A percentile compares a stretch with the other conserved stretches of the same genome.
These are phyloP conservation scores for Xiphorhynchus erythropygius DNA, from an alignment of 2,797 vertebrate species.

Conservation along the genomic window DNA sequence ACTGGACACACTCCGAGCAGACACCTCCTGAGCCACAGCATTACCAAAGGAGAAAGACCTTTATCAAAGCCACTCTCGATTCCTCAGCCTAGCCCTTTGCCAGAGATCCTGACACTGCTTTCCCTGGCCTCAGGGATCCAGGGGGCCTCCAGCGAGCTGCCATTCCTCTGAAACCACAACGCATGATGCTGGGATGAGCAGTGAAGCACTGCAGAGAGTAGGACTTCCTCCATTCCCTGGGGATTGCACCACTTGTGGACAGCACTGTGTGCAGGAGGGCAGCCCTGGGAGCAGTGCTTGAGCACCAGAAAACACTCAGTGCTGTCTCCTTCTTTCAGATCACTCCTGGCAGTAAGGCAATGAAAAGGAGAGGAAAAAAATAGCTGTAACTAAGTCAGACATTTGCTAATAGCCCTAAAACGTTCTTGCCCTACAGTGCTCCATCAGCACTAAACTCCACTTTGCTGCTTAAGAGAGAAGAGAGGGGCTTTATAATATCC, in stretches of 20 bases:
- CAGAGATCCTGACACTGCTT: not conserved
- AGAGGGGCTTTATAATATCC: not conserved
- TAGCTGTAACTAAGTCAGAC: not conserved
- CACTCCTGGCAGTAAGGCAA: not conserved
- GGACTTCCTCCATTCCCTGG: not conserved
- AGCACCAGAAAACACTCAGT: not conserved
- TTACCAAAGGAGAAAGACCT: not conserved
- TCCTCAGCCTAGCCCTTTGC: not conserved
- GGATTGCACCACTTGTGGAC: fast-evolving
- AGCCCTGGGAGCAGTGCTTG: not conserved
- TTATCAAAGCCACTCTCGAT: fast-evolving
- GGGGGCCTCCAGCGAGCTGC: fast-evolving
- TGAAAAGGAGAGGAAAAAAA: not conserved
- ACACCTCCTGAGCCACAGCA: fast-evolving
- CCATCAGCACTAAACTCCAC: not conserved
- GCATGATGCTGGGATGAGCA: fast-evolving
- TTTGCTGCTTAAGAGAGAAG: not conserved
- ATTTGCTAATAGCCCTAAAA: not conserved
- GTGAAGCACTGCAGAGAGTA: fast-evolving
- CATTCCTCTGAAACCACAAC: not conserved
- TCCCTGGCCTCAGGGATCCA: fast-evolving
- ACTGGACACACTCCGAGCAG: not conserved
- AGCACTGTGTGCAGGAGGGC: not conserved
- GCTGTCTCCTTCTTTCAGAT: not conserved
- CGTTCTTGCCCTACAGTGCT: not conserved